A percentile compares a stretch with the other conserved stretches of the same genome.
phyloP scores from a whole-genome alignment of 2,113 vertebrate genomes.

The Redunca redunca region DNA sequence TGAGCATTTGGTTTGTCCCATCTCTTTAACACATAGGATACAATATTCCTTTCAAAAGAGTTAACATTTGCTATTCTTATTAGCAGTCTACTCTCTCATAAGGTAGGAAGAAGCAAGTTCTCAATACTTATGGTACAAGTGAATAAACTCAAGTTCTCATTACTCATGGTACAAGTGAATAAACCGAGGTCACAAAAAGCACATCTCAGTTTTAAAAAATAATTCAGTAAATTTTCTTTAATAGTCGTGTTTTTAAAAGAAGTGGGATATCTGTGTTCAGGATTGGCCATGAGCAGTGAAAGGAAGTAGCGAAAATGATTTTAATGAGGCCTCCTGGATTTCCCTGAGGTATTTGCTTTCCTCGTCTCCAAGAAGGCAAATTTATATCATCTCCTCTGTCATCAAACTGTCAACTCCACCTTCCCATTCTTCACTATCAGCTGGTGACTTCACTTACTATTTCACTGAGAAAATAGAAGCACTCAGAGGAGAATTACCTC shows the following conservation, averaged over 20 bases:
- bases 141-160: neutral
- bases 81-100: neutral
- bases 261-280: neutral
- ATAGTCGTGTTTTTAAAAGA: neutral
- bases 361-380: constrained; percentile 30
- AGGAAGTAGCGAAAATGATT: neutral
- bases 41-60: neutral
- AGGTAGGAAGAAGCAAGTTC: neutral
- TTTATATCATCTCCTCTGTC: constrained; percentile 63
- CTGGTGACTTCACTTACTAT: constrained; percentile 56
- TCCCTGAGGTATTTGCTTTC: neutral
- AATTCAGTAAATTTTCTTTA: neutral
- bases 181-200: neutral
- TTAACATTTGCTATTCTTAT: neutral
- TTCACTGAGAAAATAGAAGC: constrained; percentile 42
- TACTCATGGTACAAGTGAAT: neutral
- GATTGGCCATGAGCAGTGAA: neutral
- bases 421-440: constrained; percentile 57
- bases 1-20: neutral
- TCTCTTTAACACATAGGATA: neutral
- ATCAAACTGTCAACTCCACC: constrained; percentile 50
- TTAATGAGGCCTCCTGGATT: neutral
- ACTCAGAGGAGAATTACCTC: constrained; percentile 53
- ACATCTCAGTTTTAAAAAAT: neutral
- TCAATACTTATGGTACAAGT: neutral